These are phyloP conservation scores for Noctilio leporinus DNA, from an alignment of 2,113 vertebrate genomes.

Conservation along the genomic window DNA sequence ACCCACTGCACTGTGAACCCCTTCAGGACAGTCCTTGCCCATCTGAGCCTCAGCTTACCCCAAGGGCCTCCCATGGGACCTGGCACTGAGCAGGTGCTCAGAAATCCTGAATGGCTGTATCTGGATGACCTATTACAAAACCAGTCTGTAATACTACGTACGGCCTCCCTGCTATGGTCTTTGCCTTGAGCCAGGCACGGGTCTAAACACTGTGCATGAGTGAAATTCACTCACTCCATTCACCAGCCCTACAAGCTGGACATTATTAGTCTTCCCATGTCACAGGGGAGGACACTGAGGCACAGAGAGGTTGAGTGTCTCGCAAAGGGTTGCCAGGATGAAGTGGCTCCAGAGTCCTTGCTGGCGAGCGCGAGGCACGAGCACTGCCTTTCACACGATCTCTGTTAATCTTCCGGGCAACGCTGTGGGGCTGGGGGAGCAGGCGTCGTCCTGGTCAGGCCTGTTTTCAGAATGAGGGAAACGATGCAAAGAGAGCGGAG, in stretches of 20 bases:
- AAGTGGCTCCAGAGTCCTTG: neutral
- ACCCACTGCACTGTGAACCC: too few relatives aligned
- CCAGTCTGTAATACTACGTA: neutral
- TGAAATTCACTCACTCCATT: neutral
- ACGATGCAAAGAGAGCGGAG: neutral
- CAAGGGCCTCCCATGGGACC: neutral
- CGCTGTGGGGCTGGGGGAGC: fast-evolving
- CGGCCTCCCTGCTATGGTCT: neutral
- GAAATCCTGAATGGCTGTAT: neutral
- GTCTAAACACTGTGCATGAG: neutral
- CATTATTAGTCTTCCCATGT: neutral
- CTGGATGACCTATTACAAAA: neutral
- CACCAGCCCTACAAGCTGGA: neutral
- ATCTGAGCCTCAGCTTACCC: neutral
- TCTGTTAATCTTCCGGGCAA: neutral
- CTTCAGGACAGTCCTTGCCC: neutral
- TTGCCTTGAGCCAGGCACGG: neutral
- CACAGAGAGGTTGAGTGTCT: neutral
- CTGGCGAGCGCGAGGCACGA: fast-evolving
- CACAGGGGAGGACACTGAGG: neutral
- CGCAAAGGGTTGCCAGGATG: neutral
- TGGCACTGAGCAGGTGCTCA: neutral
- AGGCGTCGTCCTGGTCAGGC: neutral
- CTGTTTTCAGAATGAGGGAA: neutral
- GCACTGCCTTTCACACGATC: fast-evolving